Evolutionary conservation across 2,113 vertebrate genomes (phyloP).

Genomic region (Oncorhynchus keta): DNA sequence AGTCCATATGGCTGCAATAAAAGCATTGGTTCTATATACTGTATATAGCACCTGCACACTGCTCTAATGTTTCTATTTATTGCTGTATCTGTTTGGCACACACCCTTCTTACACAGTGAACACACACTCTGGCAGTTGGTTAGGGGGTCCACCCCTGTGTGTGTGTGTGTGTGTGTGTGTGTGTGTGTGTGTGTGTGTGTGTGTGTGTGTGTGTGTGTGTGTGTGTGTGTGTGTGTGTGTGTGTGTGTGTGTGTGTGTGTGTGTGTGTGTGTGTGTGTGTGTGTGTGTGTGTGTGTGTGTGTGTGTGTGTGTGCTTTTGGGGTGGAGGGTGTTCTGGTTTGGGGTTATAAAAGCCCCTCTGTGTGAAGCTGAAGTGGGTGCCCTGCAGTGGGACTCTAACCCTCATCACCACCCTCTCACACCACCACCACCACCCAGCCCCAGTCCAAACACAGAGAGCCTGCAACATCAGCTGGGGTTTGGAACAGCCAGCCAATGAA

Average conservation of each 20-base stretch:
- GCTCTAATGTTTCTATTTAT: conserved; percentile 42
- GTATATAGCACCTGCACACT: conserved; percentile 53
- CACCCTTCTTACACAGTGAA: conserved; percentile 42
- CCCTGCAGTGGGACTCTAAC: conserved; percentile 62
- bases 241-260: conserved; percentile 36
- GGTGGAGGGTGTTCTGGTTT: too few relatives aligned
- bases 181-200: conserved; percentile 46
- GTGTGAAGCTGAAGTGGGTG: conserved; percentile 31
- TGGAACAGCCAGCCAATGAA: conserved; percentile 59
- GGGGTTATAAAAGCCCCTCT: too few relatives aligned
- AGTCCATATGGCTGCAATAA: too few relatives aligned
- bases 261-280: too few relatives aligned
- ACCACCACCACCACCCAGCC: conserved; percentile 59
- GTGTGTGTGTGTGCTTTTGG: too few relatives aligned
- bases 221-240: conserved; percentile 1
- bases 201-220: conserved; percentile 50
- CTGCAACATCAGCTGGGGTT: conserved; percentile 50
- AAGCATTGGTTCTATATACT: not conserved
- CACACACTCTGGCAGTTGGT: conserved; percentile 52
- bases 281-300: conserved; percentile 23
- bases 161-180: conserved; percentile 47
- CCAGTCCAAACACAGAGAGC: conserved; percentile 63
- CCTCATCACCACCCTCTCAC: conserved; percentile 43
- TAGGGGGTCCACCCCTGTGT: conserved; percentile 49
- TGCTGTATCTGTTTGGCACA: conserved; percentile 48